Evolutionary conservation across 2,797 vertebrate genomes (phyloP).

Genomic region (Malacoctenus gilli): DNA sequence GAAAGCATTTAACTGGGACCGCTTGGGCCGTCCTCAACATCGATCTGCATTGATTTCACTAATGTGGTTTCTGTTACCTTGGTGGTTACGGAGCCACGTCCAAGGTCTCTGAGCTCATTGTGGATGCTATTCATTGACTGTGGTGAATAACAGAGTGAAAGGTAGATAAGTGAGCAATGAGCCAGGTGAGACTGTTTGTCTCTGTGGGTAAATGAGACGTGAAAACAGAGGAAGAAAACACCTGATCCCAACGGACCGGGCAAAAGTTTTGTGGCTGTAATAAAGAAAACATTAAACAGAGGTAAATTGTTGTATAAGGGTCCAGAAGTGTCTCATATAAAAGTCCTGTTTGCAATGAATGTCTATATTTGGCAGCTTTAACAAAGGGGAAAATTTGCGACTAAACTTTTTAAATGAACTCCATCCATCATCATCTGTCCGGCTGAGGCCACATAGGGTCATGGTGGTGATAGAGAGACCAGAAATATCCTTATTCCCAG

Average conservation of each 20-base stretch:
- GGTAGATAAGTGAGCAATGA: slow-evolving; percentile 33
- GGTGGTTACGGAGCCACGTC: slow-evolving; percentile 13
- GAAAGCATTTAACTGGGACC: slow-evolving; percentile 14
- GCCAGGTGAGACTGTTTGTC: slow-evolving; percentile 12
- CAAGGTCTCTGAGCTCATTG: slow-evolving; percentile 7
- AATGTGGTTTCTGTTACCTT: slow-evolving; percentile 33
- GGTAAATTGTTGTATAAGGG: no score
- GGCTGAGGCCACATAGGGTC: no score
- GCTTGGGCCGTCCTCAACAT: slow-evolving; percentile 10
- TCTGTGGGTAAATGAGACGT: slow-evolving; percentile 24
- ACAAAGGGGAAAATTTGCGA: no score
- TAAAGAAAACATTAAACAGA: no score
- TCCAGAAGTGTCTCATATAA: no score
- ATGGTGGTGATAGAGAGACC: no score
- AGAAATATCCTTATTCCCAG: no score
- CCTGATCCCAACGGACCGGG: background rate
- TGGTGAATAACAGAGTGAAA: slow-evolving; percentile 28
- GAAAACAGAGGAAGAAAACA: slow-evolving; percentile 16
- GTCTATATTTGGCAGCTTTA: no score
- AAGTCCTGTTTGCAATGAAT: no score
- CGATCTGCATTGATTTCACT: slow-evolving; percentile 24
- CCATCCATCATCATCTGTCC: no score
- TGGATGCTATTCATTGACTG: slow-evolving; percentile 13
- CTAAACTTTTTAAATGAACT: no score
- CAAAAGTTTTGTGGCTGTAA: background rate